phyloP scores from a whole-genome alignment of 2,888 invertebrate genomes.

The Ganaspis brasiliensis region DNA sequence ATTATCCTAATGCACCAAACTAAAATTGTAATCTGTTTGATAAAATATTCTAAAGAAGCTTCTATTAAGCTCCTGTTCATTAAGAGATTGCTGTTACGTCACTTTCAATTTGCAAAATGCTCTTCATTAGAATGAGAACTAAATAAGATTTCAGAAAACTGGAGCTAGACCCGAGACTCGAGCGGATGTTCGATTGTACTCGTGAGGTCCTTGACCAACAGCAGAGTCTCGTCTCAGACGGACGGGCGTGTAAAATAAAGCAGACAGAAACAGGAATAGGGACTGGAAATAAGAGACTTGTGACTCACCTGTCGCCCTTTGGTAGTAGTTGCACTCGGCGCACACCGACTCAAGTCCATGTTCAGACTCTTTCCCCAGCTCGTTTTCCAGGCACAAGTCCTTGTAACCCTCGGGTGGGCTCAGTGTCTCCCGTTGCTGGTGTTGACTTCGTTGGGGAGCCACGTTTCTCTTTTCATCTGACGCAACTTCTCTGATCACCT shows the following conservation, averaged over 20 bases:
- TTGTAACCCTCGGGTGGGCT: conserved; percentile 96
- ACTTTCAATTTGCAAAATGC: too few species aligned
- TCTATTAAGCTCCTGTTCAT: too few species aligned
- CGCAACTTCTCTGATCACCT: conserved; percentile 50
- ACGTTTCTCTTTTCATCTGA: conserved; percentile 53
- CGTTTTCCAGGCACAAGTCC: conserved; percentile 85
- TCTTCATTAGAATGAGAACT: neutral
- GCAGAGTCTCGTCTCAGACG: conserved; percentile 57
- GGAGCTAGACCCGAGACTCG: neutral
- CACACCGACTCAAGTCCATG: conserved; percentile 79
- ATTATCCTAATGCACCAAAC: too few species aligned
- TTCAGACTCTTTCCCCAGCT: conserved; percentile 57
- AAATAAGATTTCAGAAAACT: neutral
- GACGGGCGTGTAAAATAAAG: conserved; percentile 51
- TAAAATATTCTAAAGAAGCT: too few species aligned
- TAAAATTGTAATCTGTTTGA: too few species aligned
- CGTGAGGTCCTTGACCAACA: conserved; percentile 61
- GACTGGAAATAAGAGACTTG: conserved; percentile 36
- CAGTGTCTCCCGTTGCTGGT: conserved; percentile 86
- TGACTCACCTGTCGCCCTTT: conserved; percentile 81
- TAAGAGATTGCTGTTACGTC: too few species aligned
- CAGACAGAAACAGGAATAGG: conserved; percentile 47
- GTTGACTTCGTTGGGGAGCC: conserved; percentile 60
- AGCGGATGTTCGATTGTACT: neutral
- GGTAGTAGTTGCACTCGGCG: conserved; percentile 84